phyloP scores from a whole-genome alignment of 2,888 invertebrate species.

The Drosophila acutilabella region DNA sequence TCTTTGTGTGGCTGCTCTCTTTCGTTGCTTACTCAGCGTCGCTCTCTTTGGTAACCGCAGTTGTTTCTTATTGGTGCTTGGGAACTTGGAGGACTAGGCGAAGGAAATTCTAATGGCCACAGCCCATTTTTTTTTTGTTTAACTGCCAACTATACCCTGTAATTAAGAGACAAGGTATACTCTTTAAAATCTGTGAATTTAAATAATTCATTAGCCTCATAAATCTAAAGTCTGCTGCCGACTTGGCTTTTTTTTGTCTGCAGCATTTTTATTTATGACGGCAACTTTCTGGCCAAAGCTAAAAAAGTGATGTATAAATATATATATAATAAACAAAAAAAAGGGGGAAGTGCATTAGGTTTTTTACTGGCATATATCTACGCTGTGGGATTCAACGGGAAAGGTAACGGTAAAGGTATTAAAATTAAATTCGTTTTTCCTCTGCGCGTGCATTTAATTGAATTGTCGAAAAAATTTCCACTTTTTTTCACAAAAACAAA shows the following conservation, averaged over 20 bases:
- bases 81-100: constrained; percentile 4
- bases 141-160: not conserved
- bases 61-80: constrained; percentile 60
- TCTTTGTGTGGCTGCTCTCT: constrained; percentile 36
- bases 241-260: constrained; percentile 19
- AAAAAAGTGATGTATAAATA: not conserved
- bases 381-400: constrained; percentile 3
- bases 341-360: constrained; percentile 61
- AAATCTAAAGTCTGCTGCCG: constrained; percentile 16
- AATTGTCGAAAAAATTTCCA: constrained; percentile 69
- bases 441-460: constrained; percentile 59
- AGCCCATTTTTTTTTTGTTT: constrained; percentile 46
- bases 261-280: constrained; percentile 68
- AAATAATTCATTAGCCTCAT: constrained; percentile 32
- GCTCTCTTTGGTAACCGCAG: constrained; percentile 35
- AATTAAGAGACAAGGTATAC: not conserved
- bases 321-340: constrained; percentile 23
- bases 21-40: not conserved
- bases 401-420: constrained; percentile 47
- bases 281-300: constrained; percentile 16
- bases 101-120: constrained; percentile 45
- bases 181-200: constrained; percentile 1
- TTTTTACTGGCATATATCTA: constrained; percentile 21
- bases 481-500: constrained; percentile 77
- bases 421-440: constrained; percentile 45